These are phyloP conservation scores for Syngnathoides biaculeatus DNA, from an alignment of 2,113 vertebrate genomes.

Conservation along the genomic window DNA sequence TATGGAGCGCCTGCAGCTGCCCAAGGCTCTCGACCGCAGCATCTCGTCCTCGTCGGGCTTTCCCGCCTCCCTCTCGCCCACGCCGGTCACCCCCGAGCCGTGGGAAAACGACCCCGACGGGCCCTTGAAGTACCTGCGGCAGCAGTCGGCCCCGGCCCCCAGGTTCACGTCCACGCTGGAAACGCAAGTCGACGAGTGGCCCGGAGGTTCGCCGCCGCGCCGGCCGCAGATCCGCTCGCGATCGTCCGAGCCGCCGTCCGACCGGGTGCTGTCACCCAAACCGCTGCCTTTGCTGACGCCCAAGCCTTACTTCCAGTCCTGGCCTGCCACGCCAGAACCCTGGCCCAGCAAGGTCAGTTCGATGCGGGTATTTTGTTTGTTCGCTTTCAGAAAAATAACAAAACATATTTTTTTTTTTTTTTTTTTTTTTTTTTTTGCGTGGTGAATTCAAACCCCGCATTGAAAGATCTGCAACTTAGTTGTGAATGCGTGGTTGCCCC, in stretches of 20 bases:
- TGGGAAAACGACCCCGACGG: slow-evolving; percentile 50
- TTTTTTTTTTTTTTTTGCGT: too few relatives aligned
- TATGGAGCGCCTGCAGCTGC: slow-evolving; percentile 88
- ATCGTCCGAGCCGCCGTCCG: slow-evolving; percentile 71
- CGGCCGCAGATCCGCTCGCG: slow-evolving; percentile 70
- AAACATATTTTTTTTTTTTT: too few relatives aligned
- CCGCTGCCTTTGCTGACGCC: slow-evolving; percentile 84
- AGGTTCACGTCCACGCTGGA: slow-evolving; percentile 92
- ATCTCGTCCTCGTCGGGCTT: slow-evolving; percentile 76
- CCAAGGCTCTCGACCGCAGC: slow-evolving; percentile 91
- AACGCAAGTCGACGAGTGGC: slow-evolving; percentile 77
- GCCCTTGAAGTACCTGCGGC: slow-evolving; percentile 86
- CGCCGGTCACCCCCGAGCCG: slow-evolving; percentile 67
- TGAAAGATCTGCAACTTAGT: too few relatives aligned
- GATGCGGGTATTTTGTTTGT: not conserved
- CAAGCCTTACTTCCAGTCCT: slow-evolving; percentile 85
- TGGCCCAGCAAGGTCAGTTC: slow-evolving; percentile 82
- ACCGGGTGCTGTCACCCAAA: slow-evolving; percentile 75
- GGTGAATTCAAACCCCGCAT: too few relatives aligned
- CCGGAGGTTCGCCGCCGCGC: slow-evolving; percentile 45
- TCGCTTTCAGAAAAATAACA: too few relatives aligned
- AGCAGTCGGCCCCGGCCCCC: slow-evolving; percentile 86
- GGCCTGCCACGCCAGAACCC: slow-evolving; percentile 70
- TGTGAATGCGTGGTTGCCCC: too few relatives aligned
- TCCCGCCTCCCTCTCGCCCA: slow-evolving; percentile 65